phyloP scores from a whole-genome alignment of 2,888 invertebrate species.

The Zaprionus lineosus region DNA sequence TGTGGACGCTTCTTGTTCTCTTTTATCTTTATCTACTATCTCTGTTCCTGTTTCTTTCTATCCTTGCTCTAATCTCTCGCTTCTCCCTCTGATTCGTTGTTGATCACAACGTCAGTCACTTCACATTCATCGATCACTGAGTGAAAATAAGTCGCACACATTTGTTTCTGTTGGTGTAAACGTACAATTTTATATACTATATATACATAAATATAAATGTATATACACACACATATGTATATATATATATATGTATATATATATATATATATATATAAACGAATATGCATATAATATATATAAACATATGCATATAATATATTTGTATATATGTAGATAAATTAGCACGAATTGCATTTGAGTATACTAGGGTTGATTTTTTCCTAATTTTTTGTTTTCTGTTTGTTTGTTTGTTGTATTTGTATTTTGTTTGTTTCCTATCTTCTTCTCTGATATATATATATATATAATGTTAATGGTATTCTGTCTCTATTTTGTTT shows the following conservation, averaged over 20 bases:
- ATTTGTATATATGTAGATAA: constrained; percentile 57
- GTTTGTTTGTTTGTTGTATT: constrained; percentile 11
- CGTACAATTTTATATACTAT: constrained; percentile 66
- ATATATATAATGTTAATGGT: not conserved
- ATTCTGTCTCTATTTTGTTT: constrained; percentile 18
- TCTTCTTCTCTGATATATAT: not conserved
- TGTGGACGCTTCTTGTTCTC: not conserved
- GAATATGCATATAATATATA: constrained; percentile 32
- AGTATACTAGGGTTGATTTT: constrained; percentile 69
- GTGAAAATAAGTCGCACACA: constrained; percentile 31
- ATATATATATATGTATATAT: constrained; percentile 28
- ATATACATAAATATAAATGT: constrained; percentile 31
- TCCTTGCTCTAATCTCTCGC: not conserved
- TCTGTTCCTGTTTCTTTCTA: not conserved
- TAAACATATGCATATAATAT: constrained; percentile 7
- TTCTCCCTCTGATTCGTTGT: constrained; percentile 17
- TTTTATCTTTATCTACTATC: not conserved
- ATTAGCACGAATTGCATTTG: constrained; percentile 70
- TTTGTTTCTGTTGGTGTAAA: constrained; percentile 55
- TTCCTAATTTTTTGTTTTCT: constrained; percentile 7
- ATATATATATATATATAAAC: constrained; percentile 32
- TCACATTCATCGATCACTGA: not conserved
- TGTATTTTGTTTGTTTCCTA: not conserved
- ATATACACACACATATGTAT: constrained; percentile 16
- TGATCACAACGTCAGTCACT: not conserved